Conservation (phyloP, 2,797 vertebrate species). For the Pogoniulus pusillus region DNA sequence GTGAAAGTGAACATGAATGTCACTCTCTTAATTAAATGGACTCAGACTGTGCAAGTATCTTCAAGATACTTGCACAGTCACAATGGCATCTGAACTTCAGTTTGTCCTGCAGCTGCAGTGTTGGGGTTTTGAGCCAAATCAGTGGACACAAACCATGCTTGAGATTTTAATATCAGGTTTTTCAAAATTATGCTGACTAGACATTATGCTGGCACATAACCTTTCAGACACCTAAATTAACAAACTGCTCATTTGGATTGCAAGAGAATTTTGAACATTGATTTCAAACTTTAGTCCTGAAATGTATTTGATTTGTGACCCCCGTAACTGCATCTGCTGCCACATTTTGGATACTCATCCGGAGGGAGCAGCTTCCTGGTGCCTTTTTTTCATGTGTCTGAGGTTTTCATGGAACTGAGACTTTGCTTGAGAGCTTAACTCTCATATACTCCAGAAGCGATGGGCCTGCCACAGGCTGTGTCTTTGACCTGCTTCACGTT, state of each 20-base stretch:
- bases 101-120: accelerated
- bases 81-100: not conserved
- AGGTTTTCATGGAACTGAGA: not conserved
- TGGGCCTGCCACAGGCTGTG: not conserved
- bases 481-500: not conserved
- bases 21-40: not conserved
- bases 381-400: not conserved
- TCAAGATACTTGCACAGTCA: not conserved
- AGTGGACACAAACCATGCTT: not conserved
- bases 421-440: not conserved
- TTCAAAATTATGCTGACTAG: not conserved
- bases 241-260: not conserved
- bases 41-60: not conserved
- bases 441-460: not conserved
- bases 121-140: not conserved
- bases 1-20: not conserved
- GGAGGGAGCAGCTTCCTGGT: not conserved
- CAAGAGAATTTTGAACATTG: not conserved
- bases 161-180: not conserved
- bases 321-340: not conserved
- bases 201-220: not conserved
- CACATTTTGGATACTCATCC: not conserved
- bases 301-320: not conserved
- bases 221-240: not conserved
- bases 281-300: not conserved